A percentile compares a stretch with the other conserved stretches of the same genome.
phyloP scores from a whole-genome alignment of 2,797 vertebrate species.

The Galagoides demidoff region DNA sequence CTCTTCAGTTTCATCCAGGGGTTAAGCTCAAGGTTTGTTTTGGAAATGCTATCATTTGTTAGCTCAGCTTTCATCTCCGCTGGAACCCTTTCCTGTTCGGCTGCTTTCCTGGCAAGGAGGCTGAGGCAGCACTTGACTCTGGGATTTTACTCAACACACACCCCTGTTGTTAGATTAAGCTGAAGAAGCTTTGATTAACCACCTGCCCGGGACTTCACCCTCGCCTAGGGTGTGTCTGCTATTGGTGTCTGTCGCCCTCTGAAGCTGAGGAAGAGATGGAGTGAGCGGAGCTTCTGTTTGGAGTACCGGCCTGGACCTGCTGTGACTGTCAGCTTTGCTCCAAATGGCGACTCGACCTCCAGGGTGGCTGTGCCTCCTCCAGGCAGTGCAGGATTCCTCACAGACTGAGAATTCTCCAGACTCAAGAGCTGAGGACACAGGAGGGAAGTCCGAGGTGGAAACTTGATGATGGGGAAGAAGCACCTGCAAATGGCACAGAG shows the following conservation, averaged over 20 bases:
- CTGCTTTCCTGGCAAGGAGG: constrained; percentile 64
- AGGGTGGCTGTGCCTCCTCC: neutral
- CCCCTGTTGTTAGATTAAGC: constrained; percentile 72
- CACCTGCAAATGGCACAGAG: neutral
- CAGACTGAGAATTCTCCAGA: neutral
- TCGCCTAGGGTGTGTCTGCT: neutral
- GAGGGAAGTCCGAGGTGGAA: constrained; percentile 4
- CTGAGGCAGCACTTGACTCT: constrained; percentile 52
- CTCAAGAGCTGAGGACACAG: neutral
- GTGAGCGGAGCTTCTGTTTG: constrained; percentile 58
- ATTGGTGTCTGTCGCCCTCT: neutral
- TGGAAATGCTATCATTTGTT: constrained; percentile 80
- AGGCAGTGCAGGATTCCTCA: neutral
- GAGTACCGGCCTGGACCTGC: neutral
- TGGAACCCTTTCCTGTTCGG: constrained; percentile 70
- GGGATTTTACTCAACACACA: constrained; percentile 68
- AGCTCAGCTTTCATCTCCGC: constrained; percentile 78
- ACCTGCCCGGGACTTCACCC: constrained; percentile 13
- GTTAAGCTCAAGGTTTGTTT: constrained; percentile 68
- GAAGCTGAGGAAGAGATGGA: constrained; percentile 3
- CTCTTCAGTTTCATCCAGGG: constrained; percentile 45
- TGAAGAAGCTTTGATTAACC: constrained; percentile 74
- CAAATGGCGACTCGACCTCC: neutral
- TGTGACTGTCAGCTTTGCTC: neutral
- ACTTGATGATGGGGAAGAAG: neutral